Conservation (phyloP, 2,797 vertebrate species). For the Sandelia bainsii region DNA sequence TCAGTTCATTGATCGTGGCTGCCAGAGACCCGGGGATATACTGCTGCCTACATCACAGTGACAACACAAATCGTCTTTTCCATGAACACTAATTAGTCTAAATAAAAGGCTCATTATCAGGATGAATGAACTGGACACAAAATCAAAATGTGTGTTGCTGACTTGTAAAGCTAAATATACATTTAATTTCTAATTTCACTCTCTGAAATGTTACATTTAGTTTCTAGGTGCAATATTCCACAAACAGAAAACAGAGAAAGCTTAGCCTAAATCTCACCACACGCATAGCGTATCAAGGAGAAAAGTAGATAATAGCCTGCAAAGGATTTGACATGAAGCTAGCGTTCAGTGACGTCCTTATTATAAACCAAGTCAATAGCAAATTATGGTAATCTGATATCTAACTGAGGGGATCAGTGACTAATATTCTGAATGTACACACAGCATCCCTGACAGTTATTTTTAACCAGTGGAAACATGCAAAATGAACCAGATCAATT, state of each 20-base stretch:
- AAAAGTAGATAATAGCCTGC: conserved; percentile 69
- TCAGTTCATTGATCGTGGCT: conserved; percentile 73
- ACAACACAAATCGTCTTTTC: conserved; percentile 54
- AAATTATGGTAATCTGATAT: conserved; percentile 83
- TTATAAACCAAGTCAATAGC: conserved; percentile 81
- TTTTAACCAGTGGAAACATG: conserved; percentile 64
- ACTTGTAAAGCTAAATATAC: conserved; percentile 11
- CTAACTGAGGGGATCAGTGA: conserved; percentile 72
- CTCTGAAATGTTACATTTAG: conserved; percentile 25
- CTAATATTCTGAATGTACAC: conserved; percentile 70
- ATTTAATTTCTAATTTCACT: conserved; percentile 13
- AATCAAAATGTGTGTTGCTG: conserved; percentile 50
- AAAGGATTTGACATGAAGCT: conserved; percentile 74
- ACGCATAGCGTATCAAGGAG: conserved; percentile 67
- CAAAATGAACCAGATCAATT: background rate
- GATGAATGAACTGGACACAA: conserved; percentile 39
- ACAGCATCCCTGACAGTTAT: conserved; percentile 65
- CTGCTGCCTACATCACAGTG: conserved; percentile 42
- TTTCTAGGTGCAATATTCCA: conserved; percentile 25
- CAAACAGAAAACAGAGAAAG: conserved; percentile 55
- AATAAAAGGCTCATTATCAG: conserved; percentile 63
- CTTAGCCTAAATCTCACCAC: conserved; percentile 61
- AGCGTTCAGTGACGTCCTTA: conserved; percentile 69
- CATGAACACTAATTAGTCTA: conserved; percentile 68
- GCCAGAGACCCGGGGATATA: conserved; percentile 57